Base-by-base conservation (phyloP, 2,113 vertebrate genomes). In the Salvelinus alpinus region DNA sequence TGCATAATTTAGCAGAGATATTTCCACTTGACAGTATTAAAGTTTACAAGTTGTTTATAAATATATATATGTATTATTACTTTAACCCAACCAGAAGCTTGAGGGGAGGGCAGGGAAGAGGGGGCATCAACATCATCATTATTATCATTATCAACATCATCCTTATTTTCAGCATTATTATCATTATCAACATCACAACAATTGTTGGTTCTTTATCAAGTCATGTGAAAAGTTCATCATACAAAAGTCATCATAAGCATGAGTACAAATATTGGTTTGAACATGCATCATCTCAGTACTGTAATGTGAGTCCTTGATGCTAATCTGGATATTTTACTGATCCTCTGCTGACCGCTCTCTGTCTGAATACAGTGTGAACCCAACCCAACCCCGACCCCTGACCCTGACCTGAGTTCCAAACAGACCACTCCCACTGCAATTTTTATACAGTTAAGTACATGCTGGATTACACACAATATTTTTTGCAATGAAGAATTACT, bases 1-100 rank as follows among this genome's bases (percentile, higher is more conserved):
- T 38, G 75, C 66, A 78, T 78, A 24, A 72, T 82, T 83, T 68
- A 76, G 71, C 71, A 74, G 6, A 73, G 60, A 75, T 20, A 38
- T 7, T 44, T 69, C 71, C 31, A 74, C 68, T 3, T 77, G 22
- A 79, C 47, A 84, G 60, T 81, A 85, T 84, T 62, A 73, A 9
- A 38, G 38, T 9, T 38, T 38, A 38, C 38, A 74, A 73, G 70
- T 31, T 71, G 29, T 71, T 73, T 76, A 87, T 86, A 90, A 86
- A 89, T 87, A 79, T 38, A 9, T 82, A 85, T 38, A 38, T 38
- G 1, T 38, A 9, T 8, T 54, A 9, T 22, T 67, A 27, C 24
- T 82, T 72, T n/a, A 64, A 34, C 83, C 70, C 51, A 57, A 11
- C 12, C 51, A 20, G 16, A 57, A 20, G 6, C 18, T 60, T 12